Base-by-base conservation (phyloP, 2,888 invertebrate species). In the Parnassius apollo region DNA sequence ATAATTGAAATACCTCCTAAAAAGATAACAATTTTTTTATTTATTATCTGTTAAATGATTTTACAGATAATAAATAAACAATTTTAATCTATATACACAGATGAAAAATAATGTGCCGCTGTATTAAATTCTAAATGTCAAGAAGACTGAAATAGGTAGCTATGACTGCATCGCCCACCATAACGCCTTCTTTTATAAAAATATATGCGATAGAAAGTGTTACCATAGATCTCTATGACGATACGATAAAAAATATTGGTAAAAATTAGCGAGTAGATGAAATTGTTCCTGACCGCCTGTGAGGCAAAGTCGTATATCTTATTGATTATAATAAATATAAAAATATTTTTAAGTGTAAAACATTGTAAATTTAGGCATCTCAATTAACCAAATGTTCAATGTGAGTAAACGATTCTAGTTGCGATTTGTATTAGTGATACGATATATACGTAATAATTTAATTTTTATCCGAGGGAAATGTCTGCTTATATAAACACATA, bases 361-460 rank as follows among this genome's bases (percentile, higher is more conserved):
- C 72, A 71, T 78, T 82, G 78, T 84, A 82, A 83, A 81, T 88
- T 85, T 74, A 89, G 86, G 88, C 82, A 84, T 80, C 81, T 82
- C 85, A 86, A 25, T 85, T 91, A 91, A 88, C 91, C 91, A 91
- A 91, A 91, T 87, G 88, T 89, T 91, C 85, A 85, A 88, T 88
- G 86, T 88, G 88, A 90, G 88, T 90, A 88, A 89, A 88, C 86
- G 85, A 88, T 85, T 86, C 91, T 91, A 91, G 91, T 88, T 88
- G 88, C 89, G 82, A 89, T 82, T 63, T 89, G 89, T 90, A 88
- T 88, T 91, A 91, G 91, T 91, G 91, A 91, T 90, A 91, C 85
- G 79, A 82, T 85, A 91, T 90, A 91, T 91, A 91, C 91, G 91
- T 91, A 91, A 90, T 90, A 82, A 89, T 84, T 87, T 88, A 88